Evolutionary conservation across 2,113 vertebrate species (phyloP).

Genomic region (Vulpes lagopus): DNA sequence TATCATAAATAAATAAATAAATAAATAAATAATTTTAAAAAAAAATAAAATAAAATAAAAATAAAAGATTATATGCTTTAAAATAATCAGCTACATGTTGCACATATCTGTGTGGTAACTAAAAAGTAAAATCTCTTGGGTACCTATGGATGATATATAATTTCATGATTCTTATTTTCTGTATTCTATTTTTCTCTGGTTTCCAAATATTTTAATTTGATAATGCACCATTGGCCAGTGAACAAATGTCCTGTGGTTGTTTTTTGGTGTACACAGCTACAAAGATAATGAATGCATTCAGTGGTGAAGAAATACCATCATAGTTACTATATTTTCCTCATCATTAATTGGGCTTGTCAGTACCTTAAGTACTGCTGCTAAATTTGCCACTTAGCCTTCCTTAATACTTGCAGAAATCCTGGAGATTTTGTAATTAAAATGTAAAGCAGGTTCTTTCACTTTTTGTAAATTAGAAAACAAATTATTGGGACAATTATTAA

Average conservation of each 20-base stretch:
- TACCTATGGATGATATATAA: not conserved
- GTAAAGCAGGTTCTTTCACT: not conserved
- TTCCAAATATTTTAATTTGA: slow-evolving; percentile 59
- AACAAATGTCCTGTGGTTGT: not conserved
- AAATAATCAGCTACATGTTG: slow-evolving; percentile 3
- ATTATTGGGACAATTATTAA: not conserved
- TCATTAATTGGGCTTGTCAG: not conserved
- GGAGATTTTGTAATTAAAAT: slow-evolving; percentile 9
- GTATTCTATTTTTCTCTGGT: slow-evolving; percentile 6
- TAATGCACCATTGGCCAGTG: not conserved
- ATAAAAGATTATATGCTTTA: slow-evolving; percentile 22
- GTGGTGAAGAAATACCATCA: not conserved
- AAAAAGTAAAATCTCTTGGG: not conserved
- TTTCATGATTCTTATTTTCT: slow-evolving; percentile 25
- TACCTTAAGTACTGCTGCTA: not conserved
- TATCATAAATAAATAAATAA: too few relatives aligned
- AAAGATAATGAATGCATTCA: not conserved
- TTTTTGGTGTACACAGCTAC: not conserved
- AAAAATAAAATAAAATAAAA: too few relatives aligned
- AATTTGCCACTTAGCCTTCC: not conserved
- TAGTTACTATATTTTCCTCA: slow-evolving; percentile 23
- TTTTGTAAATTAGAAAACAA: slow-evolving; percentile 42
- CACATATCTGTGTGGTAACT: not conserved
- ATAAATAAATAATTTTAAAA: too few relatives aligned
- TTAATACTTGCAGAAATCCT: slow-evolving; percentile 26